phyloP scores from a whole-genome alignment of 2,113 vertebrate species.

The Centropristis striata region DNA sequence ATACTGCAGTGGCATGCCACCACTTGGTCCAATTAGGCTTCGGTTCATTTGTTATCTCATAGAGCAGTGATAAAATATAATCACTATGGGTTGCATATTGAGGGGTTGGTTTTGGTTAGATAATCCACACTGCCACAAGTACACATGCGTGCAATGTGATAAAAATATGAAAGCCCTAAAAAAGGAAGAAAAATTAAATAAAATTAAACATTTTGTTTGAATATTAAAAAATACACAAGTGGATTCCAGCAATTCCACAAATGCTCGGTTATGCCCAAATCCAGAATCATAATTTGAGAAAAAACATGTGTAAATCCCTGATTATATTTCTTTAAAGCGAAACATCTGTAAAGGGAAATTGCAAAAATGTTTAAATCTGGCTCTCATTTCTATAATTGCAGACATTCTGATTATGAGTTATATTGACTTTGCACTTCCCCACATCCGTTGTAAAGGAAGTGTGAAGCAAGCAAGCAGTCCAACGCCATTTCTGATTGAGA shows the following conservation, averaged over 20 bases:
- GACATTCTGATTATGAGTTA: neutral
- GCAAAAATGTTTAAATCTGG: neutral
- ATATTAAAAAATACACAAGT: neutral
- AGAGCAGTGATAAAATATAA: constrained; percentile 38
- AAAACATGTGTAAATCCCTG: neutral
- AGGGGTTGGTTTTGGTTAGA: constrained; percentile 24
- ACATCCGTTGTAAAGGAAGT: neutral
- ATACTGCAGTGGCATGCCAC: constrained; percentile 40
- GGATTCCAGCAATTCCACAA: neutral
- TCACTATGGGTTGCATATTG: constrained; percentile 8
- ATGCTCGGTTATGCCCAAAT: neutral
- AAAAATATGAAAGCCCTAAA: neutral
- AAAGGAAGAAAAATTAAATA: neutral
- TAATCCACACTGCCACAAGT: neutral
- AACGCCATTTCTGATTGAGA: too few species aligned
- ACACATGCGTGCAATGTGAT: neutral
- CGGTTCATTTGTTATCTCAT: constrained; percentile 50
- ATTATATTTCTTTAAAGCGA: neutral
- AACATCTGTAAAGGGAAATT: neutral
- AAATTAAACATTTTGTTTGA: too few species aligned
- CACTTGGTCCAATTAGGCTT: constrained; percentile 45
- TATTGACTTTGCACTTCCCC: neutral
- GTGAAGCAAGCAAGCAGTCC: neutral
- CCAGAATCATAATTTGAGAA: neutral
- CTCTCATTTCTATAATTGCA: neutral